Percentiles rank a stretch among this genome's conserved stretches.
Conservation (phyloP, 2,113 vertebrate species). For the Anolis sagrei region DNA sequence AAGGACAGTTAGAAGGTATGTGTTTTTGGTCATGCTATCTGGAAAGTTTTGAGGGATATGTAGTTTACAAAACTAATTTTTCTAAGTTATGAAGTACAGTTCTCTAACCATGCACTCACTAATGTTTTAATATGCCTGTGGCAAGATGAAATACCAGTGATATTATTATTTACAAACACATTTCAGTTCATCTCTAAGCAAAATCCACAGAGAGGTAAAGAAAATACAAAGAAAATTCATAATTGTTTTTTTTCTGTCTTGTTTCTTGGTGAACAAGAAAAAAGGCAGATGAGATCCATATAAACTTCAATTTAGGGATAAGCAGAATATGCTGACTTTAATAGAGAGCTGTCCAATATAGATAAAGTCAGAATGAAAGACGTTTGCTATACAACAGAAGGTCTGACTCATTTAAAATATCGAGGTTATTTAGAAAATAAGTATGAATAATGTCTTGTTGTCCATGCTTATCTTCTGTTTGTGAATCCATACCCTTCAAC, state of each 20-base stretch:
- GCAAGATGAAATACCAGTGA: neutral
- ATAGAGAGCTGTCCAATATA: conserved; percentile 43
- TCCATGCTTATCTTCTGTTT: neutral
- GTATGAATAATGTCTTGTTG: neutral
- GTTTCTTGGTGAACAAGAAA: neutral
- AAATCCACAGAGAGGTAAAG: neutral
- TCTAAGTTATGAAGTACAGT: neutral
- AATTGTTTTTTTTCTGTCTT: neutral
- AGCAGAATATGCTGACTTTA: conserved; percentile 36
- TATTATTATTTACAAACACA: neutral
- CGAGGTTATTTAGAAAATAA: neutral
- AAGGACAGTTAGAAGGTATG: too few species aligned
- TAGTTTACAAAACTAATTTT: neutral
- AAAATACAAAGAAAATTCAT: neutral
- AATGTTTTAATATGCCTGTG: neutral
- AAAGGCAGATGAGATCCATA: conserved; percentile 30
- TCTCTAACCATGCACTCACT: neutral
- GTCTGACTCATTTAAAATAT: neutral
- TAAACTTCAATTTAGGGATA: conserved; percentile 37
- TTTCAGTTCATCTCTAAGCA: neutral
- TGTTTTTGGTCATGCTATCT: too few species aligned
- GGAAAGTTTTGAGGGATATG: too few species aligned
- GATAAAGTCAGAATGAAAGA: conserved; percentile 50
- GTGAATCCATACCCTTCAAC: too few species aligned
- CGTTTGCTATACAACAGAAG: conserved; percentile 51